Evolutionary conservation across 1,140 invertebrate genomes (phyloP).

Genomic region (Cydia amplana): DNA sequence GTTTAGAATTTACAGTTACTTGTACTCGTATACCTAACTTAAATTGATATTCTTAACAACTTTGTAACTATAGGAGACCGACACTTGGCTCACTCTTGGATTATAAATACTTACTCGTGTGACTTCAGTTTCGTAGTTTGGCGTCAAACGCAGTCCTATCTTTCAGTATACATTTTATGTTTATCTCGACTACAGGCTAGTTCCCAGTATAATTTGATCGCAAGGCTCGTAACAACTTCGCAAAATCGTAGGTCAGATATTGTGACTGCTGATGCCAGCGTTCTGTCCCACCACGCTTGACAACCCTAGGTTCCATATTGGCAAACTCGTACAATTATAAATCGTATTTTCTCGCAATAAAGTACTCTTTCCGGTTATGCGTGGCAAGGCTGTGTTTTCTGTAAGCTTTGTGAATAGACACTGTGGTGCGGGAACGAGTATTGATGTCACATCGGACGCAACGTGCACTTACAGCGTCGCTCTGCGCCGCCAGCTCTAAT

Average conservation of each 20-base stretch:
- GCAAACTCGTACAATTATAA: neutral
- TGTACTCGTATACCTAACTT: too few relatives aligned
- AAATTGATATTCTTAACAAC: too few relatives aligned
- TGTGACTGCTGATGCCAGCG: neutral
- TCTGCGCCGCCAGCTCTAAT: neutral
- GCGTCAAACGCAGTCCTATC: slow-evolving; percentile 4
- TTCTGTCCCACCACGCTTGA: neutral
- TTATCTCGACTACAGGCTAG: neutral
- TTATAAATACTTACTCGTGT: neutral
- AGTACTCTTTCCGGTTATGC: neutral
- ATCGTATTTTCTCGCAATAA: neutral
- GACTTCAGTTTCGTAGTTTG: neutral
- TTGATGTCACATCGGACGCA: slow-evolving; percentile 16
- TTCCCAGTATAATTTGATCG: slow-evolving; percentile 10
- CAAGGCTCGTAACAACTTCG: neutral
- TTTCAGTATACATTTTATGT: neutral
- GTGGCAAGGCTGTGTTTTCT: neutral
- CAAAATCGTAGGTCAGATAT: neutral
- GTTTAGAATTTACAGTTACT: too few relatives aligned
- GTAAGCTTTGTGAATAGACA: neutral
- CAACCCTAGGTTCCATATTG: neutral
- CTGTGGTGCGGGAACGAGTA: neutral
- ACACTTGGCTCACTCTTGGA: neutral
- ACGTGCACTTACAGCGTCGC: slow-evolving; percentile 9
- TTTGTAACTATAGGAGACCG: neutral